These are phyloP conservation scores for Psammodynastes pulverulentus DNA, from an alignment of 2,113 vertebrate genomes.

Conservation along the genomic window DNA sequence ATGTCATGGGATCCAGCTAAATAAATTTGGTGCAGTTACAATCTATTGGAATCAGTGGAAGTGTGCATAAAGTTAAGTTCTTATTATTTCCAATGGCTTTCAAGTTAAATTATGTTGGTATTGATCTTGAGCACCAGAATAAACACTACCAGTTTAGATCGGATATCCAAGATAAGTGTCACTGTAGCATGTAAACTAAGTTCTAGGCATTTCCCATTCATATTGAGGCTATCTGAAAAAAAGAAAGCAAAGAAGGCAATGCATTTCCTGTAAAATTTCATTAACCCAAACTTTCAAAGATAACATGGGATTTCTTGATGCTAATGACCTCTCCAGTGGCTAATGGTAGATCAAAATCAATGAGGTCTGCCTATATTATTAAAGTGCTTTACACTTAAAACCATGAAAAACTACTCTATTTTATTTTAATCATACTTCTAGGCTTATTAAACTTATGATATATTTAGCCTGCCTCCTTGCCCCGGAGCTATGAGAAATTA, in stretches of 20 bases:
- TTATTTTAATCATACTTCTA: slow-evolving; percentile 38
- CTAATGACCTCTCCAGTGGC: slow-evolving; percentile 16
- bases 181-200: not conserved
- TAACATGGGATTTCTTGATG: not conserved
- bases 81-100: not conserved
- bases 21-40: not conserved
- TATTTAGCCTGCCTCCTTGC: slow-evolving; percentile 10
- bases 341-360: slow-evolving; percentile 36
- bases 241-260: not conserved
- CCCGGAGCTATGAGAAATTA: slow-evolving; percentile 19
- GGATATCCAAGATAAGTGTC: not conserved
- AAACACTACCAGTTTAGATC: not conserved
- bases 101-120: not conserved
- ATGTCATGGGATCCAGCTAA: not conserved
- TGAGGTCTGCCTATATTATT: slow-evolving; percentile 32
- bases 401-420: slow-evolving; percentile 29
- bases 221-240: not conserved
- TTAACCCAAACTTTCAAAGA: slow-evolving; percentile 3
- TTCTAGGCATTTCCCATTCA: not conserved
- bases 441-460: slow-evolving; percentile 29
- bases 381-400: slow-evolving; percentile 20
- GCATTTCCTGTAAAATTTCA: slow-evolving; percentile 15
- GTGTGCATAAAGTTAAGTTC: not conserved
- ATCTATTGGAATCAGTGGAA: not conserved
- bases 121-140: not conserved